phyloP scores from a whole-genome alignment of 1,140 invertebrate genomes.

The Drosophila bocqueti region DNA sequence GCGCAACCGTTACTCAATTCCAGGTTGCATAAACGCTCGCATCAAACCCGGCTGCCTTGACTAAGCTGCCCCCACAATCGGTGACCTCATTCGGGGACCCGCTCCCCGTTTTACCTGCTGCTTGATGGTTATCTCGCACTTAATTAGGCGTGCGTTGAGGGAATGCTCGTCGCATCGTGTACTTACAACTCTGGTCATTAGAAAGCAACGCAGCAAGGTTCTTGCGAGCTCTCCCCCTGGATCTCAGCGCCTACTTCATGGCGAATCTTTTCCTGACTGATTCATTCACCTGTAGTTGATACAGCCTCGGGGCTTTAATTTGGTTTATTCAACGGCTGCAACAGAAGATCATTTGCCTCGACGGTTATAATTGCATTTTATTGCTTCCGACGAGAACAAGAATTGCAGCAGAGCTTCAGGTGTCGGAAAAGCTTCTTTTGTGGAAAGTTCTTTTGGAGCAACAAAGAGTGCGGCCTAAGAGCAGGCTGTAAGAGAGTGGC shows the following conservation, averaged over 20 bases:
- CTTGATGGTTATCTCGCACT: constrained; percentile 70
- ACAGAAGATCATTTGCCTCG: constrained; percentile 56
- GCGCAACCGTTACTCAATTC: constrained; percentile 38
- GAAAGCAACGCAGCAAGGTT: constrained; percentile 49
- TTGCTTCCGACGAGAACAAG: constrained; percentile 67
- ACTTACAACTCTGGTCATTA: constrained; percentile 53
- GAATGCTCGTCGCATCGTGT: constrained; percentile 50
- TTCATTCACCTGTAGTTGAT: constrained; percentile 47
- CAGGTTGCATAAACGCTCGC: constrained; percentile 62
- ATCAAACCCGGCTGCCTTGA: constrained; percentile 27
- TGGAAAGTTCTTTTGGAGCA: constrained; percentile 42
- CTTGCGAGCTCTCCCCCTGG: constrained; percentile 4
- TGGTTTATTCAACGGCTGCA: constrained; percentile 21
- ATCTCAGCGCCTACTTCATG: constrained; percentile 9
- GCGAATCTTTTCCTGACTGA: constrained; percentile 36
- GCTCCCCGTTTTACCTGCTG: constrained; percentile 19
- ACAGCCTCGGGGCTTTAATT: constrained; percentile 47
- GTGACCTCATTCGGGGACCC: constrained; percentile 62
- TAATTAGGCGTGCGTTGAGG: constrained; percentile 73
- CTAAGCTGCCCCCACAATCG: constrained; percentile 52
- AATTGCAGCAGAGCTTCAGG: constrained; percentile 37
- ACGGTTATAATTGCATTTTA: constrained; percentile 68
- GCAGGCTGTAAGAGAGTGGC: constrained; percentile 17
- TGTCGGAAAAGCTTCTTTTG: constrained; percentile 53
- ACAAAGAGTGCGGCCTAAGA: constrained; percentile 30